Conservation (phyloP, 2,797 vertebrate species). For the Enteromius mattozi region DNA sequence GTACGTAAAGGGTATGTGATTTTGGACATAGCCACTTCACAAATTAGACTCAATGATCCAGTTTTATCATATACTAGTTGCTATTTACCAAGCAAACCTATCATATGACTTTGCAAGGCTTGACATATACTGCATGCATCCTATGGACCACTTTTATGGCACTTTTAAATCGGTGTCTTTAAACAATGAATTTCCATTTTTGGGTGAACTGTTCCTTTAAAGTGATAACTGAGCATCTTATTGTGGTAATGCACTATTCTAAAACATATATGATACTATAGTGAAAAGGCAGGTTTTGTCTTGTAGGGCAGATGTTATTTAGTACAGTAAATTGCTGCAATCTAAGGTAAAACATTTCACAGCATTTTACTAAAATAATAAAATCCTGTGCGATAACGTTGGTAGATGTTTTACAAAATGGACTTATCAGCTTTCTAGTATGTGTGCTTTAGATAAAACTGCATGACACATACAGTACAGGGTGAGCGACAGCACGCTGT, state of each 20-base stretch:
- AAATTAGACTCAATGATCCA: background rate
- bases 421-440: slow-evolving; percentile 25
- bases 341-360: background rate
- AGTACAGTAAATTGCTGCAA: background rate
- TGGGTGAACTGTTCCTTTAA: background rate
- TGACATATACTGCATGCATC: background rate
- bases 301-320: background rate
- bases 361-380: background rate
- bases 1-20: background rate
- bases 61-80: background rate
- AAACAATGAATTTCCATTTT: background rate
- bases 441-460: slow-evolving; percentile 39
- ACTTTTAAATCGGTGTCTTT: background rate
- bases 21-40: background rate
- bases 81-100: background rate
- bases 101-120: background rate
- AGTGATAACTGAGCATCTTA: background rate
- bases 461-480: slow-evolving; percentile 7
- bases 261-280: background rate
- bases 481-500: background rate
- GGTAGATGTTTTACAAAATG: slow-evolving; percentile 38
- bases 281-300: background rate
- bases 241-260: background rate
- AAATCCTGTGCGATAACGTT: background rate
- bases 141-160: background rate